phyloP scores from a whole-genome alignment of 2,888 invertebrate species.

The Apamea anceps region DNA sequence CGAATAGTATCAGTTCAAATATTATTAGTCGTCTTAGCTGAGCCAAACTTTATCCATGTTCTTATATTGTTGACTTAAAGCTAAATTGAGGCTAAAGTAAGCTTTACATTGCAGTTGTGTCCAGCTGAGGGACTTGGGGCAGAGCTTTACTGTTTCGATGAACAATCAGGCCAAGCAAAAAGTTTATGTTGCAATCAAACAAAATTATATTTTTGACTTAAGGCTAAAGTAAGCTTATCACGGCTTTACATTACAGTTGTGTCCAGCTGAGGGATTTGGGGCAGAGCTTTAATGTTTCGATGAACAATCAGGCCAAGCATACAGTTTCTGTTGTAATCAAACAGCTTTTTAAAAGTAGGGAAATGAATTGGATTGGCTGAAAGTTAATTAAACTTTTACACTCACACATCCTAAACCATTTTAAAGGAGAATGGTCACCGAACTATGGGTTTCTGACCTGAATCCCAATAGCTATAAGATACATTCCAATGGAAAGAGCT shows the following conservation, averaged over 20 bases:
- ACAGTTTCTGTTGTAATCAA: not conserved
- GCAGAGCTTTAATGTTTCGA: constrained; percentile 8
- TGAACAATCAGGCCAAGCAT: constrained; percentile 3
- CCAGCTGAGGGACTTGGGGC: not conserved
- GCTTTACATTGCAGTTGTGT: not conserved
- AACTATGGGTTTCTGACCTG: not conserved
- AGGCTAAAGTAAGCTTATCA: not conserved
- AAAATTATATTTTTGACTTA: not conserved
- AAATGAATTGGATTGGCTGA: not conserved
- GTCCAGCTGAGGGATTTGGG: constrained; percentile 9
- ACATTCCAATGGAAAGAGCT: not conserved
- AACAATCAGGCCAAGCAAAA: not conserved
- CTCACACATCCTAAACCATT: not conserved
- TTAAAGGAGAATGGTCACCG: not conserved
- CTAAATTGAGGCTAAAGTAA: not conserved
- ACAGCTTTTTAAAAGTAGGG: not conserved
- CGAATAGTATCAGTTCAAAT: not conserved
- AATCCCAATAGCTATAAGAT: not conserved
- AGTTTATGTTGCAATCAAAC: not conserved
- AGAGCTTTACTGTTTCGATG: not conserved
- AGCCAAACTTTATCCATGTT: not conserved
- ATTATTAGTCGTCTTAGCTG: not conserved
- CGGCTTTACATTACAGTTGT: constrained; percentile 13
- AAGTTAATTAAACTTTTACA: not conserved
- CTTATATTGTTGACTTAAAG: not conserved